phyloP scores from a whole-genome alignment of 2,113 vertebrate species.

The Brachyistius frenatus region DNA sequence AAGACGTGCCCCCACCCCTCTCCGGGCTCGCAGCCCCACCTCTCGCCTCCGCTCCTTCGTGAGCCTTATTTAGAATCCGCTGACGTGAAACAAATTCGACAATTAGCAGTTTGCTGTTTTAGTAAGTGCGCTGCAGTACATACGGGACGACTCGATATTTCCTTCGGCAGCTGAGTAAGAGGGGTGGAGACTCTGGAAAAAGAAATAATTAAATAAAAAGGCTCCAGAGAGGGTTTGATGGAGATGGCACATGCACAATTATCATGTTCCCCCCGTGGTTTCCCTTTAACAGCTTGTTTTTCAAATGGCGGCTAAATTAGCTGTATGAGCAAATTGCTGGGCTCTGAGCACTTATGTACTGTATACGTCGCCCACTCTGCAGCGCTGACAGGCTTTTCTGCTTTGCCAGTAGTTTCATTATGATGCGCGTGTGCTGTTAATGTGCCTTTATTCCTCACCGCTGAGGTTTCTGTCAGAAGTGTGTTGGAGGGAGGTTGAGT shows the following conservation, averaged over 20 bases:
- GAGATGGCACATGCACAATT: slow-evolving; percentile 61
- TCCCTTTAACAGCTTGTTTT: slow-evolving; percentile 55
- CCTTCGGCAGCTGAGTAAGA: slow-evolving; percentile 57
- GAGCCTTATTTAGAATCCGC: slow-evolving; percentile 76
- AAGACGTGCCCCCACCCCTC: slow-evolving; percentile 41
- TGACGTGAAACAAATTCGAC: slow-evolving; percentile 76
- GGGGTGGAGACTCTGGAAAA: slow-evolving; percentile 41
- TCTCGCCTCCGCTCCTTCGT: background rate
- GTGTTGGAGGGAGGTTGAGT: background rate
- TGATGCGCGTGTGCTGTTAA: background rate
- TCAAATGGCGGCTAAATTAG: slow-evolving; percentile 46
- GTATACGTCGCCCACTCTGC: slow-evolving; percentile 31
- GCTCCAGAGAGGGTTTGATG: slow-evolving; percentile 58
- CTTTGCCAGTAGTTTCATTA: slow-evolving; percentile 24
- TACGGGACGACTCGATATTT: slow-evolving; percentile 60
- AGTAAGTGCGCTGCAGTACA: slow-evolving; percentile 51
- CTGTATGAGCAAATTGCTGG: slow-evolving; percentile 19
- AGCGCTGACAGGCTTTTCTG: slow-evolving; percentile 20
- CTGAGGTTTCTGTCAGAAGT: slow-evolving; percentile 14
- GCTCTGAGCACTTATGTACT: slow-evolving; percentile 28
- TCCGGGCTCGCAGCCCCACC: slow-evolving; percentile 51
- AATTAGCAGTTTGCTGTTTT: slow-evolving; percentile 77
- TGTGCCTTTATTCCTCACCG: background rate
- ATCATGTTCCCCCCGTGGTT: slow-evolving; percentile 51
- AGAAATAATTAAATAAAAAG: background rate